These are phyloP conservation scores for Python bivittatus DNA, from an alignment of 2,113 vertebrate genomes.

Conservation along the genomic window DNA sequence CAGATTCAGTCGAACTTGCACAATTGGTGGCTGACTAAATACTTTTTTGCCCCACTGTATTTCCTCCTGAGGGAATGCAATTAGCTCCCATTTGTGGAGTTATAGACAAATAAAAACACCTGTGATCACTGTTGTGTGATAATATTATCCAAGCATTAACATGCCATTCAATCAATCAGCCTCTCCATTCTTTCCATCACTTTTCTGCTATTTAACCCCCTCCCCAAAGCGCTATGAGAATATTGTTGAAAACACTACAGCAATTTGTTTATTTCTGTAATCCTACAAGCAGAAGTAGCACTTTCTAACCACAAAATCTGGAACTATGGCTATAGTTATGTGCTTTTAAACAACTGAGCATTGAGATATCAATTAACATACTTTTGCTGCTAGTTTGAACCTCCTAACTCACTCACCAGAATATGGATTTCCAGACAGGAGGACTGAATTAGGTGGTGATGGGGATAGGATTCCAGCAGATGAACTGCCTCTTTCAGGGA, in stretches of 20 bases:
- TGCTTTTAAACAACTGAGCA: not conserved
- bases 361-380: not conserved
- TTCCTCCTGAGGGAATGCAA: too few species aligned
- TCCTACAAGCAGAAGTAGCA: not conserved
- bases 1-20: too few species aligned
- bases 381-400: not conserved
- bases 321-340: not conserved
- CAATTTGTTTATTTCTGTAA: not conserved
- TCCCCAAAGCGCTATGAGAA: too few species aligned
- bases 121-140: too few species aligned
- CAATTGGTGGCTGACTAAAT: too few species aligned
- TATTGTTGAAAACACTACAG: not conserved
- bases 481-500: rapidly evolving
- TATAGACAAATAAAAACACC: too few species aligned
- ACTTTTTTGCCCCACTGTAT: too few species aligned
- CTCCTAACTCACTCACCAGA: conserved; percentile 56
- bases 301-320: not conserved
- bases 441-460: not conserved
- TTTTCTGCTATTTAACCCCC: too few species aligned
- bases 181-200: too few species aligned
- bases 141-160: too few species aligned
- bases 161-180: too few species aligned
- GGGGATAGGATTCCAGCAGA: not conserved
- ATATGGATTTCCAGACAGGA: conserved; percentile 64
- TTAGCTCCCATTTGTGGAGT: too few species aligned